Base-by-base conservation (phyloP, 2,113 vertebrate genomes). In the Hippocampus zosterae region DNA sequence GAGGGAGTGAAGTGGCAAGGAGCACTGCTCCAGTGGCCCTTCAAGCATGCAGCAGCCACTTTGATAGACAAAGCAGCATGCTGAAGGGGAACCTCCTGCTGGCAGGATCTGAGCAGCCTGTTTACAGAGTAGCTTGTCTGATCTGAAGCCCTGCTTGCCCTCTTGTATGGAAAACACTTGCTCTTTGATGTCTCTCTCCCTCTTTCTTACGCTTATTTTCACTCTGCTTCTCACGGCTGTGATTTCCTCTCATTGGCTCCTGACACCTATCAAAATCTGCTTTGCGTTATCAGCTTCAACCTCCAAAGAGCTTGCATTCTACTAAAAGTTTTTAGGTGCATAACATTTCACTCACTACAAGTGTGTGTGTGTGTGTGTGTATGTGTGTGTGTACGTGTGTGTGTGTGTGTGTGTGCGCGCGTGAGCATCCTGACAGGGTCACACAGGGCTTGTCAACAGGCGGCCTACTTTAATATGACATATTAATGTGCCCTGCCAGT, bases 131-230 rank as follows among this genome's bases (percentile, higher is more conserved):
- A 82, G 75, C 87, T 86, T 87, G 90, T 91, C 87, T 90, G 87
- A 91, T 91, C 86, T 89, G 44, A 86, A 88, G 85, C 80, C 71
- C 80, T 25, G 80, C 71, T 87, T 76, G 68, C 80, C 81, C 82
- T 88, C 81, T 87, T 85, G 85, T 85, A 88, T 86, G 84, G 87
- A 86, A 89, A 90, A 84, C 85, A 87, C 85, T 84, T 62, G 70
- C 78, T 80, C 91, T 93, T 92, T 93, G 89, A 93, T 92, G 90
- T 92, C 89, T 91, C 81, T 89, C 84, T 91, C 82, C 67, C 71
- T 86, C 69, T 81, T 76, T 84, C 75, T 62, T 67, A 65, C 69
- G 75, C 61, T 52, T 69, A 52, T 65, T 75, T 72, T 57, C 23
- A 11, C 25, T 25, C 55, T 62, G 52, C 23, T 46, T 75, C 75